phyloP scores from a whole-genome alignment of 1,140 invertebrate species.

The Drosophila sproati region DNA sequence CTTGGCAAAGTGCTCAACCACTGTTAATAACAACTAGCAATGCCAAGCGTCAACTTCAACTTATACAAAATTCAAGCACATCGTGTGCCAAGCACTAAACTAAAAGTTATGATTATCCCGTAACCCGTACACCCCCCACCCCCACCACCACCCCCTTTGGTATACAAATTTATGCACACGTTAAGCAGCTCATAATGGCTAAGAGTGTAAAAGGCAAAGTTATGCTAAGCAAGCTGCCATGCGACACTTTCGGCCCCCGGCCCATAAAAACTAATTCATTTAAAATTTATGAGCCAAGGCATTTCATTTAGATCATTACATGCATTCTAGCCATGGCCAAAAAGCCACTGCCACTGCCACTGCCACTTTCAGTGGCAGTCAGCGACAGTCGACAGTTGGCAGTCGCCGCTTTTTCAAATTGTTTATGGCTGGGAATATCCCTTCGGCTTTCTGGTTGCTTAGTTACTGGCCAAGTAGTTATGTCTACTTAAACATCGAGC shows the following conservation, averaged over 20 bases:
- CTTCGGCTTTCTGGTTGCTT: slow-evolving; percentile 23
- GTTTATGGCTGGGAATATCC: slow-evolving; percentile 43
- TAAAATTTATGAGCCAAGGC: slow-evolving; percentile 70
- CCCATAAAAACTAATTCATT: slow-evolving; percentile 79
- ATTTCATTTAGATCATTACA: slow-evolving; percentile 63
- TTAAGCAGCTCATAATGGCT: slow-evolving; percentile 43
- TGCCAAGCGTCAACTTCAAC: background rate
- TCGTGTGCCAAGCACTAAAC: slow-evolving; percentile 24
- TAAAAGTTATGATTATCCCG: slow-evolving; percentile 12
- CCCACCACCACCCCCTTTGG: no score
- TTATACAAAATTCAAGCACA: background rate
- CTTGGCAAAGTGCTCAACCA: no score
- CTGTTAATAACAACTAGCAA: background rate
- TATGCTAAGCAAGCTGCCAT: background rate
- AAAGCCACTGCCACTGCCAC: background rate
- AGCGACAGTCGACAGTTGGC: background rate
- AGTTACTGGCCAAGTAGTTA: slow-evolving; percentile 21
- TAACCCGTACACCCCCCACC: background rate
- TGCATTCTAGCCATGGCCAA: slow-evolving; percentile 15
- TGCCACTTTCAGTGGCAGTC: background rate
- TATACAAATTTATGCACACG: slow-evolving; percentile 40
- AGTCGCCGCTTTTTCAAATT: slow-evolving; percentile 44
- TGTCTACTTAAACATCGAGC: background rate
- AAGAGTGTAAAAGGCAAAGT: slow-evolving; percentile 6
- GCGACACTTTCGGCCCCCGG: slow-evolving; percentile 22